Evolutionary conservation across 1,140 invertebrate species (phyloP), one percentile per base, ranked within the genome.

Genomic region (Cydia fagiglandana): DNA sequence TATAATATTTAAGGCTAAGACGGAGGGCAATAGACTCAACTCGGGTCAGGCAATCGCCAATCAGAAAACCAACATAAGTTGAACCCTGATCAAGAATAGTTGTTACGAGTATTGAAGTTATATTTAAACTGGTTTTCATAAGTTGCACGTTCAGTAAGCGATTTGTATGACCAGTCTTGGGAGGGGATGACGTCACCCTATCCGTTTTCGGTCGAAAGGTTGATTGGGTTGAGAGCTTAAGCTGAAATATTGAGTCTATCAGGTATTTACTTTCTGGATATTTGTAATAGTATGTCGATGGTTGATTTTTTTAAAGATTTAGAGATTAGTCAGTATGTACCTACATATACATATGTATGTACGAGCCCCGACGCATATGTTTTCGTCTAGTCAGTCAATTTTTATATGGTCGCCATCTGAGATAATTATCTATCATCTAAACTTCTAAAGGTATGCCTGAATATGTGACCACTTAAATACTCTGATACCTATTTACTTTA

Each of bases 231-330:
- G 56, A 61, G 20, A 61, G 20, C 56, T n/a, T 61, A 61, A 61
- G 56, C 56, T 61, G 20, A 61, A 61, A 61, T 61, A 61, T 61
- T 17, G 53, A 56, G 53, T 56, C 53, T 56, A 56, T 61, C 56
- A 53, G 50, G 15, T 53, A 53, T 53, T 53, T 17, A 53, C 50
- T 53, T 53, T 53, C 6, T 53, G n/a, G n/a, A n/a, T 53, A 47
- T 53, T 53, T 53, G 5, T 53, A 53, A 53, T 5, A 53, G 47
- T n/a, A 53, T 53, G 13, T 53, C 47, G 10, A 12, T n/a, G 15
- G 47, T 47, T 15, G 47, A 15, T 13, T 5, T 15, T 53, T 53
- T 15, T 15, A n/a, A 15, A 5, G 4, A 53, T 53, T 15, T n/a
- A n/a, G 13, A 50, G 47, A 24, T 24, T 24, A 24, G 24, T 24